Percentiles rank a stretch among this genome's conserved stretches.
Conservation (phyloP, 2,888 invertebrate species). For the Drosophila infuscata region DNA sequence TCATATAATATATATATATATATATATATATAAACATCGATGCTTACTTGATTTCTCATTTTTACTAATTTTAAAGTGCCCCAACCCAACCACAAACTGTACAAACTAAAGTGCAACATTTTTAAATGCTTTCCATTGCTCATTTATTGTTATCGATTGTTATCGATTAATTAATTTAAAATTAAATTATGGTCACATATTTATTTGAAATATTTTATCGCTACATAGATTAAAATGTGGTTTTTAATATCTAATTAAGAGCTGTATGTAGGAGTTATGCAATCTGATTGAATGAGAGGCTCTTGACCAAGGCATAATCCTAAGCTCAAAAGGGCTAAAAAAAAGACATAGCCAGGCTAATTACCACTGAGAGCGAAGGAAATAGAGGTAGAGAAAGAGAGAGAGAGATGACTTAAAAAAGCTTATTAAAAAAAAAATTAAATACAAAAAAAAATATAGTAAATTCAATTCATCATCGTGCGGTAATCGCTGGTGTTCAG, state of each 20-base stretch:
- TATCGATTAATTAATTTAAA: background rate
- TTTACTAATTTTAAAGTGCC: slow-evolving; percentile 5
- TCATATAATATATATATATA: background rate
- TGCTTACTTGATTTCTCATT: slow-evolving; percentile 1
- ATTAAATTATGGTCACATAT: background rate
- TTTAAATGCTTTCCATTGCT: background rate
- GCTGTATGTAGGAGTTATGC: background rate
- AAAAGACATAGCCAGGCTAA: slow-evolving; percentile 29
- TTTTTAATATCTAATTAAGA: background rate
- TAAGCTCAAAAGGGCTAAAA: slow-evolving; percentile 11
- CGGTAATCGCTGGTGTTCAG: slow-evolving; percentile 65
- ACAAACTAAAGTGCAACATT: background rate
- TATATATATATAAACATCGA: background rate
- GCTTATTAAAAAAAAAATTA: slow-evolving; percentile 27
- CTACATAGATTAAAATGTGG: background rate
- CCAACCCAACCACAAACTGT: background rate
- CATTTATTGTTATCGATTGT: background rate
- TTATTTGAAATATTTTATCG: background rate
- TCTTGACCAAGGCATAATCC: slow-evolving; percentile 4
- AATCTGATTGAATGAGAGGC: background rate
- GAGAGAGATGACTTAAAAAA: slow-evolving; percentile 24
- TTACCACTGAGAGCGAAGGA: slow-evolving; percentile 19
- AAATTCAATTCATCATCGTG: slow-evolving; percentile 71
- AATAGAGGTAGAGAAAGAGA: background rate
- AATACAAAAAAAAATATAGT: slow-evolving; percentile 20